Base-by-base conservation (phyloP, 1,140 invertebrate species). In the Theocolax elegans region DNA sequence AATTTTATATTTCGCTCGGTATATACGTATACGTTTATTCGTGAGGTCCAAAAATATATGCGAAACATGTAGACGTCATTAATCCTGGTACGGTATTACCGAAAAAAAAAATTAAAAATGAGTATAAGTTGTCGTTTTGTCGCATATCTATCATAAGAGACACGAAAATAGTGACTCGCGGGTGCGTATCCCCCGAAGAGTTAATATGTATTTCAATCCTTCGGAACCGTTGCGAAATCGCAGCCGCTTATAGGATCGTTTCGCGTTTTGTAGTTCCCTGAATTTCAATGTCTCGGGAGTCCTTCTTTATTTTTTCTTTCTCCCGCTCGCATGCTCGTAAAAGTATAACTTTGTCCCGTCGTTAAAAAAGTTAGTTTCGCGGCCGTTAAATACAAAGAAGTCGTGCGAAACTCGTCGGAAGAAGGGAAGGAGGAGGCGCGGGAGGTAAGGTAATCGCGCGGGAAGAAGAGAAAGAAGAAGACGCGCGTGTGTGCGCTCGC, bases 301-400 rank as follows among this genome's bases (percentile, higher is more conserved):
- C 65, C 72, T 76, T 59, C 42, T 8, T 19, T 46, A 8, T 46
- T 46, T 46, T 15, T 46, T 15, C n/a, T 19, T 46, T 59, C 42
- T 19, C 13, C 51, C 12, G 62, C 23, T 21, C 25, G 23, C 64
- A 17, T 53, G 74, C 69, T 71, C 74, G 76, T 75, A 80, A 71
- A 71, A 65, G 60, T 60, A 49, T 38, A 71, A 83, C 78, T 83
- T 83, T 81, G 81, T 83, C 54, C 62, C 78, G 79, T 81, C 80
- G 76, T 84, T 84, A 82, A 82, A 81, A 71, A 71, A 71, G 62
- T 71, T 65, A 66, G 69, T 56, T 71, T 66, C 62, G 77, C 78
- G 76, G 77, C 77, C 77, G 78, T 77, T 78, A 78, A 79, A 80
- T 83, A 83, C 79, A 83, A 84, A 84, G 80, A 75, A 80, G 67